Evolutionary conservation across 2,797 vertebrate genomes (phyloP).

Genomic region (Selene dorsalis): DNA sequence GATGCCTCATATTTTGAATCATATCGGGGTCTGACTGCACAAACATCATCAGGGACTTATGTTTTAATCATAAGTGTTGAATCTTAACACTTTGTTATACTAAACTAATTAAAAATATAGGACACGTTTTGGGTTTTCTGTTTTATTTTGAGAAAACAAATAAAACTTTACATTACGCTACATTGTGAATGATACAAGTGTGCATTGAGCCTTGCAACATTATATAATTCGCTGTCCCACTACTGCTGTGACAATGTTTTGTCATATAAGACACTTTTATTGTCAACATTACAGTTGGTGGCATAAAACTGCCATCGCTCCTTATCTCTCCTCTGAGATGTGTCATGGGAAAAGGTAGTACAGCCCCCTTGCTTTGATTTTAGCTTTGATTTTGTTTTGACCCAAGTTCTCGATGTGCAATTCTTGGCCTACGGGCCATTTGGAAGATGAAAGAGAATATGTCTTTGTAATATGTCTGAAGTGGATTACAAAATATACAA

Average conservation of each 20-base stretch:
- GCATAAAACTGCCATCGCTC: constrained; percentile 7
- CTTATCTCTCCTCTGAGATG: constrained; percentile 25
- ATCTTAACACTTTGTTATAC: not conserved
- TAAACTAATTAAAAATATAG: constrained; percentile 20
- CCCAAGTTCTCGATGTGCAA: constrained; percentile 25
- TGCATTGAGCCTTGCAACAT: constrained; percentile 34
- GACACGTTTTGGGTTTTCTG: constrained; percentile 10
- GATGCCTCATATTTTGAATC: constrained; percentile 10
- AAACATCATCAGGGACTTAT: constrained; percentile 7
- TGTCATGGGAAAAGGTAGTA: constrained; percentile 4
- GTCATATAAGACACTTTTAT: constrained; percentile 11
- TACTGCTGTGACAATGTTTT: constrained; percentile 17
- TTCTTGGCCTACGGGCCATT: constrained; percentile 42
- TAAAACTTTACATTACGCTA: not conserved
- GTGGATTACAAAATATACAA: constrained; percentile 61
- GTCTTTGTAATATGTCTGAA: constrained; percentile 57
- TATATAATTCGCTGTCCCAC: constrained; percentile 12
- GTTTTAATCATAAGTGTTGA: constrained; percentile 33
- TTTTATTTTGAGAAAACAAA: not conserved
- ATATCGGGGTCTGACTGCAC: not conserved
- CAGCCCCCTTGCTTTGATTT: constrained; percentile 32
- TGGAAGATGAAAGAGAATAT: constrained; percentile 61
- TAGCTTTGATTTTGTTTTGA: constrained; percentile 46
- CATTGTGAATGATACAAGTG: constrained; percentile 29
- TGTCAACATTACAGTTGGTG: constrained; percentile 43